Evolutionary conservation across 2,888 invertebrate genomes (phyloP).

Genomic region (Drosophila mayaguana): DNA sequence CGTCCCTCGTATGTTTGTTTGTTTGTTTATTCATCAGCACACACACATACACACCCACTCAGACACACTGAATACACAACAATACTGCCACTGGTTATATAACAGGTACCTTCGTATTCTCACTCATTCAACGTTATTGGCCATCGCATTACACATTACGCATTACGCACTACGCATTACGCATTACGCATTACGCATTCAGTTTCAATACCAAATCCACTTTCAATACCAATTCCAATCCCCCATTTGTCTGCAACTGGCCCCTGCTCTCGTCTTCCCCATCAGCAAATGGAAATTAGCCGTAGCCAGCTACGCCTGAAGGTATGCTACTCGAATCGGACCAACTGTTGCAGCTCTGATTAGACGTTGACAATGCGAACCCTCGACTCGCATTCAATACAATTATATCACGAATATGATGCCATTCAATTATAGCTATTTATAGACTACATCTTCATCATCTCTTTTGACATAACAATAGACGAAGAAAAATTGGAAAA

Average conservation of each 20-base stretch:
- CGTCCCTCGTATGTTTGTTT: constrained; percentile 43
- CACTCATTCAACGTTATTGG: constrained; percentile 44
- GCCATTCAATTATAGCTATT: background rate
- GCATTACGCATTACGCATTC: constrained; percentile 36
- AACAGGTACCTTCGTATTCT: constrained; percentile 30
- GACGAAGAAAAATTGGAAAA: background rate
- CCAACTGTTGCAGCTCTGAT: constrained; percentile 37
- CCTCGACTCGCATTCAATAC: background rate
- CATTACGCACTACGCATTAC: constrained; percentile 1
- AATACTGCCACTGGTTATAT: background rate
- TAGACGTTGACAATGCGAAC: background rate
- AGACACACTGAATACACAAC: background rate
- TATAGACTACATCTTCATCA: background rate
- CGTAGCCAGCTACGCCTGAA: constrained; percentile 28
- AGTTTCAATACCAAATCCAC: constrained; percentile 46
- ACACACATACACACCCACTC: constrained; percentile 1
- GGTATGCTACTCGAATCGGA: constrained; percentile 19
- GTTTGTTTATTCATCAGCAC: constrained; percentile 4
- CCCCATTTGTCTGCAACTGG: constrained; percentile 8
- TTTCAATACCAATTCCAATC: constrained; percentile 32
- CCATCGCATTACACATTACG: constrained; percentile 25
- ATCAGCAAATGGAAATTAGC: constrained; percentile 42
- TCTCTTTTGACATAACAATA: background rate
- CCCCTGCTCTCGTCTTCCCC: background rate
- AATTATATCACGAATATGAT: background rate